Percentiles rank a stretch among this genome's conserved stretches.
These are phyloP conservation scores for Plebejus anna DNA, from an alignment of 2,888 invertebrate genomes.

Conservation along the genomic window DNA sequence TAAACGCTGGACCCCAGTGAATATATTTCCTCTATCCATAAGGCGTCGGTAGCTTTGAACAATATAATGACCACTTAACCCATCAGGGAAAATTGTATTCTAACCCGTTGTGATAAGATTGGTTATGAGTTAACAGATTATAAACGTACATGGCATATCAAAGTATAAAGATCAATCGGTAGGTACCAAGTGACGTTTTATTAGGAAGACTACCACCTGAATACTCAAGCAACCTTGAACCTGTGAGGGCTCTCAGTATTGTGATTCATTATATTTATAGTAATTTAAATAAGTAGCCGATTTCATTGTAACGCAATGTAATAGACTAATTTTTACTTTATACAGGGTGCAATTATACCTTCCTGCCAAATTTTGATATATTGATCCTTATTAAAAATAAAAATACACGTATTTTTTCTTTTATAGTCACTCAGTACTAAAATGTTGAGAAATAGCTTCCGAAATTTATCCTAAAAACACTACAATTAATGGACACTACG, in stretches of 20 bases:
- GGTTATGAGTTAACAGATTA: background rate
- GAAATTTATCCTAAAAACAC: too few relatives aligned
- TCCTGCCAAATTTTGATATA: too few relatives aligned
- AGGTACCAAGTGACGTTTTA: background rate
- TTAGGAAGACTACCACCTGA: background rate
- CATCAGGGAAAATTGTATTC: background rate
- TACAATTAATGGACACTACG: too few relatives aligned
- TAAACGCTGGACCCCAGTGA: constrained; percentile 35
- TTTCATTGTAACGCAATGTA: too few relatives aligned
- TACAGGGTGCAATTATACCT: too few relatives aligned
- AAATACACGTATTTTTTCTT: too few relatives aligned
- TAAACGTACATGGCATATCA: constrained; percentile 10
- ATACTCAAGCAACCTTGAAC: background rate
- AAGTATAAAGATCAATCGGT: constrained; percentile 18
- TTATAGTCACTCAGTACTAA: too few relatives aligned
- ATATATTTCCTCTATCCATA: constrained; percentile 36
- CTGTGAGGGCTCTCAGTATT: background rate
- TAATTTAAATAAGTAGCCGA: too few relatives aligned
- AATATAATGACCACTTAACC: constrained; percentile 26
- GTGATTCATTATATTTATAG: too few relatives aligned
- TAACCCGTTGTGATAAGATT: background rate
- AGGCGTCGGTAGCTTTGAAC: constrained; percentile 35
- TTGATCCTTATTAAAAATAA: too few relatives aligned
- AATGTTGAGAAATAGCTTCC: too few relatives aligned
- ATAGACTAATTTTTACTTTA: too few relatives aligned